Evolutionary conservation across 2,888 invertebrate genomes (phyloP).

Genomic region (Drosophila kambysellisi): DNA sequence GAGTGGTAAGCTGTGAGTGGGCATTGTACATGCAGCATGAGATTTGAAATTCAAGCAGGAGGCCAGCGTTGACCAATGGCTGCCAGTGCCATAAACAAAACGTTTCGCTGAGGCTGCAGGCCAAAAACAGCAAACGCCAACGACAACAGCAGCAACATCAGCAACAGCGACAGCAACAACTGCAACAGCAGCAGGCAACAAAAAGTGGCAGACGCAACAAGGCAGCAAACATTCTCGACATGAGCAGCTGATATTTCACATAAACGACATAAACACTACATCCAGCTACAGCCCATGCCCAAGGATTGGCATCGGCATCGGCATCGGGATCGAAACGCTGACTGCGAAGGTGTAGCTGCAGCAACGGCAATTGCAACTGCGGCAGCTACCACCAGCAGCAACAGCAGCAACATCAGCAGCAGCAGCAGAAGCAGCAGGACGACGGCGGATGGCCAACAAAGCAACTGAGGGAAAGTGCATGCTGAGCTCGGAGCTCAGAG

Average conservation of each 20-base stretch:
- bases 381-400: slow-evolving; percentile 42
- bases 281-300: slow-evolving; percentile 36
- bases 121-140: slow-evolving; percentile 48
- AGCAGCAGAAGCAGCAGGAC: slow-evolving; percentile 29
- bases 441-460: slow-evolving; percentile 77
- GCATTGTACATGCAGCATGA: slow-evolving; percentile 53
- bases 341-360: slow-evolving; percentile 23
- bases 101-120: slow-evolving; percentile 55
- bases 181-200: slow-evolving; percentile 48
- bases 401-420: slow-evolving; percentile 35
- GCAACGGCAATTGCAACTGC: slow-evolving; percentile 44
- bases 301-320: slow-evolving; percentile 38
- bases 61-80: slow-evolving; percentile 71
- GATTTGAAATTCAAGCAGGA: slow-evolving; percentile 79
- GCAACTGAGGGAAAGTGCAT: slow-evolving; percentile 58
- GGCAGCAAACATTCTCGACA: slow-evolving; percentile 80
- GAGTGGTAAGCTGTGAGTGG: slow-evolving; percentile 41
- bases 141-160: slow-evolving; percentile 45
- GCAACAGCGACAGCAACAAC: slow-evolving; percentile 37
- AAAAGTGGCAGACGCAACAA: slow-evolving; percentile 77
- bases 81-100: slow-evolving; percentile 78
- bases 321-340: slow-evolving; percentile 40
- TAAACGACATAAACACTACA: slow-evolving; percentile 83
- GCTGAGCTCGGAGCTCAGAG: slow-evolving; percentile 16
- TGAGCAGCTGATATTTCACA: slow-evolving; percentile 84